phyloP scores from a whole-genome alignment of 2,113 vertebrate genomes.

The Hiodon tergisus region DNA sequence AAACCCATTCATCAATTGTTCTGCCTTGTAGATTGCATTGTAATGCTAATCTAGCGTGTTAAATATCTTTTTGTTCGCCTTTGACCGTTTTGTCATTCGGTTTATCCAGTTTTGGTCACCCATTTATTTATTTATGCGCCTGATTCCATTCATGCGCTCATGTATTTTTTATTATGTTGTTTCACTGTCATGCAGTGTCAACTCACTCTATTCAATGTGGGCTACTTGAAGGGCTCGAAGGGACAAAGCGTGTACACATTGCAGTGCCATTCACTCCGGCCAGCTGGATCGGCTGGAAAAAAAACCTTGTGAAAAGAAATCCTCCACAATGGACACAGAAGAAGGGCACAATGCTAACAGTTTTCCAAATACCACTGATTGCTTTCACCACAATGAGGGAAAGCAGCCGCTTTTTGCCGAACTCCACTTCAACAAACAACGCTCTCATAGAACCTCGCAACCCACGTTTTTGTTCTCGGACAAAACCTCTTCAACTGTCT shows the following conservation, averaged over 20 bases:
- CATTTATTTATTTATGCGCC: conserved; percentile 99
- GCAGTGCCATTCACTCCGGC: conserved; percentile 97
- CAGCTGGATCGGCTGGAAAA: conserved; percentile 97
- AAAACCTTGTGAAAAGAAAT: conserved; percentile 97
- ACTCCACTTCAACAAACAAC: conserved; percentile 99
- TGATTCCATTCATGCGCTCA: conserved; percentile 98
- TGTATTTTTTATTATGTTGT: conserved; percentile 99
- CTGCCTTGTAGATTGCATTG: conserved; percentile 99
- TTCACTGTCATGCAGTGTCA: conserved; percentile 99
- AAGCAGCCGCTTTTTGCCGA: conserved; percentile 95
- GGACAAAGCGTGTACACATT: conserved; percentile 99
- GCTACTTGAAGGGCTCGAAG: conserved; percentile 97
- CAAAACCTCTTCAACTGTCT: conserved; percentile 99
- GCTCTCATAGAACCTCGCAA: conserved; percentile 95
- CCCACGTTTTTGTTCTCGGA: conserved; percentile 90
- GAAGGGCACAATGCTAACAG: conserved; percentile 99
- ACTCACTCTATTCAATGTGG: conserved; percentile 98
- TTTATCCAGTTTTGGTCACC: conserved; percentile 99
- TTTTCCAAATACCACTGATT: conserved; percentile 99
- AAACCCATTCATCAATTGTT: conserved; percentile 99
- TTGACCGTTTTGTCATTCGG: conserved; percentile 99
- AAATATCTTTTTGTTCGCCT: conserved; percentile 99
- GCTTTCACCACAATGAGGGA: conserved; percentile 98
- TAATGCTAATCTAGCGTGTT: conserved; percentile 99
- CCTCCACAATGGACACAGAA: conserved; percentile 97